Evolutionary conservation across 2,888 invertebrate genomes (phyloP).

Genomic region (Balanococcus diminutus): DNA sequence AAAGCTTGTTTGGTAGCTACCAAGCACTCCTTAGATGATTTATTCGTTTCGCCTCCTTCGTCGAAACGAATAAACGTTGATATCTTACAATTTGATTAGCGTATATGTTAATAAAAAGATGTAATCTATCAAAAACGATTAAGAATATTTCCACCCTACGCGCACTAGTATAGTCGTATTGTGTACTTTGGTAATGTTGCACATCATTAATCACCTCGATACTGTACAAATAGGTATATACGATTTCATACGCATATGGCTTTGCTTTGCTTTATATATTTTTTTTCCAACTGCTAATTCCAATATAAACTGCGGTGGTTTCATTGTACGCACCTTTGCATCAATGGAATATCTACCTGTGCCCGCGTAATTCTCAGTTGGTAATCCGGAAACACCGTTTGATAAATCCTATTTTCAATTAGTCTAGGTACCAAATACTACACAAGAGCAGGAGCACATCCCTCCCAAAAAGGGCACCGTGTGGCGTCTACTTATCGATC

Average conservation of each 20-base stretch:
- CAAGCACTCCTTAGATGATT: conserved; percentile 51
- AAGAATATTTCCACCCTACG: conserved; percentile 29
- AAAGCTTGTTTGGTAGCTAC: conserved; percentile 15
- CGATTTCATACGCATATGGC: neutral
- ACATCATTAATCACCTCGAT: conserved; percentile 1
- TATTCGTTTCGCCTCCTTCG: conserved; percentile 39
- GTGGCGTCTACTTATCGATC: neutral
- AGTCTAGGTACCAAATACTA: neutral
- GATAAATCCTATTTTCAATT: neutral
- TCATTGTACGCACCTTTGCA: neutral
- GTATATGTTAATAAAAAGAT: conserved; percentile 47
- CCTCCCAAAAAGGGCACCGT: neutral
- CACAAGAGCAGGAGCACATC: neutral
- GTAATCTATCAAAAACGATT: conserved; percentile 53
- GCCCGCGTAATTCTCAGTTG: neutral
- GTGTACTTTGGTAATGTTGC: conserved; percentile 24
- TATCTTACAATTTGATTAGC: conserved; percentile 51
- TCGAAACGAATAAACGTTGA: conserved; percentile 40
- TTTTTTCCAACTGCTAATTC: neutral
- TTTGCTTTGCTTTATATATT: too few relatives aligned
- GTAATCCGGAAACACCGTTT: neutral
- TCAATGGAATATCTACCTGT: neutral
- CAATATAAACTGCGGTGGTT: neutral
- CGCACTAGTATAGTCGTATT: neutral
- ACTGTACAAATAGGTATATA: neutral